Percentiles rank a stretch among this genome's conserved stretches.
Conservation (phyloP, 1,140 invertebrate genomes). For the Lasioglossum baleicum region DNA sequence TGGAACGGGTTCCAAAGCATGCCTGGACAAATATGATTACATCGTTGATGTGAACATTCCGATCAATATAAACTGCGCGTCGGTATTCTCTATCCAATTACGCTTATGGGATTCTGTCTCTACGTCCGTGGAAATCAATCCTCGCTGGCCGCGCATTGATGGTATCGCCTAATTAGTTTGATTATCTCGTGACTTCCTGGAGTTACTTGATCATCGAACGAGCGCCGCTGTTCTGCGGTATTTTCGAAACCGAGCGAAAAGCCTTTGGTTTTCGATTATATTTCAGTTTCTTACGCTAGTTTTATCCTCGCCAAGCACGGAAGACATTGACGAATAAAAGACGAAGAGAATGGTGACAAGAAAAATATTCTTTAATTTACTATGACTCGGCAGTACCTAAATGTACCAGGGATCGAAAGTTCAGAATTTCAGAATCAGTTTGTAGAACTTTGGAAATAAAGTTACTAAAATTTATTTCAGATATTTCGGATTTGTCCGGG, state of each 20-base stretch:
- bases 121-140: constrained; percentile 59
- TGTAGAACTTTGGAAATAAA: too few species aligned
- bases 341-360: too few species aligned
- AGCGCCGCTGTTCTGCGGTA: constrained; percentile 32
- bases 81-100: constrained; percentile 62
- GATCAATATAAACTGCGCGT: constrained; percentile 61
- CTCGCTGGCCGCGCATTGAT: constrained; percentile 50
- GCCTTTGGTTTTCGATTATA: neutral
- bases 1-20: constrained; percentile 58
- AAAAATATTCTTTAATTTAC: too few species aligned
- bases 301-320: too few species aligned
- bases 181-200: constrained; percentile 51
- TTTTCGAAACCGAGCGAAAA: neutral
- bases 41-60: constrained; percentile 64
- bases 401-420: too few species aligned
- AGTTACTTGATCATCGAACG: constrained; percentile 22
- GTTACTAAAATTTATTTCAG: too few species aligned
- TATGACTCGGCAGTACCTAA: too few species aligned
- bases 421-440: too few species aligned
- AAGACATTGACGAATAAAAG: too few species aligned
- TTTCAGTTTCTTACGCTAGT: neutral
- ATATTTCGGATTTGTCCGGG: too few species aligned
- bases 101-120: constrained; percentile 52
- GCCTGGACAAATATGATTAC: constrained; percentile 65
- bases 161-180: constrained; percentile 61